Base-by-base conservation (phyloP, 2,888 invertebrate species). In the Meteorus cinctellus region DNA sequence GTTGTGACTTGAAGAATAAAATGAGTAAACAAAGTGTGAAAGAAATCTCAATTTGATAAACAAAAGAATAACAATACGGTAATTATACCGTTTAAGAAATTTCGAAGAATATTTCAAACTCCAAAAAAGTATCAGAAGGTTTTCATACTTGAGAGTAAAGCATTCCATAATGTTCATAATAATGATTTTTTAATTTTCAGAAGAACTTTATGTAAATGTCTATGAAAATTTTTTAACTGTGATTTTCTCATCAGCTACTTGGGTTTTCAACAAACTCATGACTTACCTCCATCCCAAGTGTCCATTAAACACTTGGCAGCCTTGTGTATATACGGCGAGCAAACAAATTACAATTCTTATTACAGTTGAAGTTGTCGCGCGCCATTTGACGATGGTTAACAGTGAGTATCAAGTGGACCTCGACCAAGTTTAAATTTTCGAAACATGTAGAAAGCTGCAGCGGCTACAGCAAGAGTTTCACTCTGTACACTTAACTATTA, bases 271-370 rank as follows among this genome's bases (percentile, higher is more conserved):
- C 19, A 59, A 59, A 59, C 27, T n/a, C 16, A 14, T 62, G 31
- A 31, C 14, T 29, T 27, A 62, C 31, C 48, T 62, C 14, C 36
- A 36, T 34, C 29, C 24, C n/a, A 34, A 75, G 75, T 75, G 75
- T 65, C 65, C 63, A 63, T 75, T 75, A 75, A 75, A 63, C 75
- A 75, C 74, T 74, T 48, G 16, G 62, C 68, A 48, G 48, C 48
- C 4, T 45, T 62, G 27, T 62, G n/a, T 24, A 27, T 36, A 12
- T 34, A 48, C 68, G 68, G 27, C 48, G 62, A 68, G 31, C 74
- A 74, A 74, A 74, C 74, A 74, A 75, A 75, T 75, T 75, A 69
- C 45, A 70, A 65, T 69, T 36, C 63, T 75, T 75, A 45, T 62
- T 72, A 34, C 62, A 48, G 36, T 60, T 72, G 60, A 27, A 29